Conservation (phyloP, 2,113 vertebrate species). For the Pao palembangensis region DNA sequence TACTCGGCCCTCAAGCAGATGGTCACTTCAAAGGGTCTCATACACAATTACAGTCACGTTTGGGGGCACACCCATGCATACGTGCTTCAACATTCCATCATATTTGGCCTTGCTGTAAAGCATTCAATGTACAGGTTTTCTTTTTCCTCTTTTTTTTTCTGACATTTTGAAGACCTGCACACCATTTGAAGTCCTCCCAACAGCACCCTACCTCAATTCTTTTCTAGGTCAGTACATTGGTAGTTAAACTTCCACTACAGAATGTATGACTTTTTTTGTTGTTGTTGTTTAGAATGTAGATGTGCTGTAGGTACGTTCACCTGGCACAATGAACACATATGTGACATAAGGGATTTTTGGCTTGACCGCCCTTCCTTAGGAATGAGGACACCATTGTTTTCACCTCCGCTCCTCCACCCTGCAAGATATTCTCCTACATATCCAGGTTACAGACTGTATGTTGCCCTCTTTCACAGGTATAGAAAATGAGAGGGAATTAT, state of each 20-base stretch:
- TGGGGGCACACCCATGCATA: constrained; percentile 39
- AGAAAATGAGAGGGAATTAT: constrained; percentile 22
- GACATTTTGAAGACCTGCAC: constrained; percentile 15
- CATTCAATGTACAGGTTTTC: constrained; percentile 36
- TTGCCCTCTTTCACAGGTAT: constrained; percentile 34
- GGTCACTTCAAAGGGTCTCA: constrained; percentile 56
- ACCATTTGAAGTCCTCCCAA: constrained; percentile 49
- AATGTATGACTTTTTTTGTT: constrained; percentile 15
- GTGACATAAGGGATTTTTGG: constrained; percentile 42
- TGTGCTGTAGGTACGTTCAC: constrained; percentile 3
- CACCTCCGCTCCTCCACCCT: constrained; percentile 1
- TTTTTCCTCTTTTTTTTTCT: constrained; percentile 34
- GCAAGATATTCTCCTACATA: constrained; percentile 37
- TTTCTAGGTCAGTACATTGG: constrained; percentile 61
- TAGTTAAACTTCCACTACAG: constrained; percentile 26
- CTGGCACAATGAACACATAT: constrained; percentile 30
- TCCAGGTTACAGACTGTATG: constrained; percentile 45
- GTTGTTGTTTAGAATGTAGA: constrained; percentile 20
- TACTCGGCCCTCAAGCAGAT: constrained; percentile 28
- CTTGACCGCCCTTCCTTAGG: constrained; percentile 47
- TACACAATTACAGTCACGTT: constrained; percentile 49
- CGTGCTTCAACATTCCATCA: constrained; percentile 48
- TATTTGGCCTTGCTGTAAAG: constrained; percentile 44
- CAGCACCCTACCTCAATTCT: constrained; percentile 5
- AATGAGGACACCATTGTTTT: constrained; percentile 55